phyloP scores from a whole-genome alignment of 2,797 vertebrate genomes.

The Parauchenoglanis ngamensis region DNA sequence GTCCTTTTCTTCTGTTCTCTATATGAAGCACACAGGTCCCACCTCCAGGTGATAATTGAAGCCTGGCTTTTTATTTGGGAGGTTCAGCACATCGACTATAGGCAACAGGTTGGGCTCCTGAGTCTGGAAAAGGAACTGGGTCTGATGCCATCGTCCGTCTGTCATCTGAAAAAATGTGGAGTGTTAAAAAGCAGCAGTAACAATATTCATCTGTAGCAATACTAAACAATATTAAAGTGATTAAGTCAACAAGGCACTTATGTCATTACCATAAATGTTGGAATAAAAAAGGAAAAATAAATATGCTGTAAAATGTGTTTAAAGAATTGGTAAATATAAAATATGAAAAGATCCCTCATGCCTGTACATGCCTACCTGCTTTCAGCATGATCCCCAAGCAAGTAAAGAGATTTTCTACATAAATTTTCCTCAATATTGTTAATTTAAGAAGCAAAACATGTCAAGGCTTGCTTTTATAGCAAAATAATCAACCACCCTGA shows the following conservation, averaged over 20 bases:
- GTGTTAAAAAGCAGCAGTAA: neutral
- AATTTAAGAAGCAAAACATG: neutral
- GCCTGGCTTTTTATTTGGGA: constrained; percentile 77
- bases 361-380: neutral
- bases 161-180: constrained; percentile 75
- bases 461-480: neutral
- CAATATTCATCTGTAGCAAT: neutral
- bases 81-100: constrained; percentile 83
- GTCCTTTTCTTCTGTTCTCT: constrained; percentile 50
- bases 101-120: constrained; percentile 90
- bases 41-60: constrained; percentile 89
- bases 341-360: neutral
- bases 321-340: neutral
- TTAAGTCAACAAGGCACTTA: neutral
- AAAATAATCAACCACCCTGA: neutral
- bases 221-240: neutral
- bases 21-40: constrained; percentile 92
- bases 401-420: neutral
- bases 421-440: neutral
- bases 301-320: neutral
- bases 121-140: constrained; percentile 88
- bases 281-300: neutral
- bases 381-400: neutral
- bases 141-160: constrained; percentile 90
- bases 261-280: neutral